Percentiles rank a stretch among this genome's conserved stretches.
phyloP scores from a whole-genome alignment of 1,140 invertebrate species.

The Acromyrmex echinatior region DNA sequence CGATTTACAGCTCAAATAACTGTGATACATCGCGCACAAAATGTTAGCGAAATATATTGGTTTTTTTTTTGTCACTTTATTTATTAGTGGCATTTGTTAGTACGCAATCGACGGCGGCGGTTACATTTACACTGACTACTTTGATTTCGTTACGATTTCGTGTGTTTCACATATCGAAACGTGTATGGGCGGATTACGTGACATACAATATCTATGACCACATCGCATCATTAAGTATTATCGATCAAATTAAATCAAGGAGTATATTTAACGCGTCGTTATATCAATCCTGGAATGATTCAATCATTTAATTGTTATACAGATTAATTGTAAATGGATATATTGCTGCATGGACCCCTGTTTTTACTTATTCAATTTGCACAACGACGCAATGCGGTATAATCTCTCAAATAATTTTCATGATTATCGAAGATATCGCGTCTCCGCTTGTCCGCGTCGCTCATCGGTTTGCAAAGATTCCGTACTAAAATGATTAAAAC shows the following conservation, averaged over 20 bases:
- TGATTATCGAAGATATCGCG: neutral
- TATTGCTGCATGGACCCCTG: neutral
- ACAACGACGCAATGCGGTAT: neutral
- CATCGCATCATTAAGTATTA: conserved; percentile 13
- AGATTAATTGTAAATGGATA: too few relatives aligned
- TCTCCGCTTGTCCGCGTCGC: neutral
- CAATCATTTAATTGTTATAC: conserved; percentile 5
- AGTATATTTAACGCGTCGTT: conserved; percentile 24
- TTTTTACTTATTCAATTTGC: conserved; percentile 31
- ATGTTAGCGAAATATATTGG: conserved; percentile 12
- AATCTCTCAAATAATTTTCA: conserved; percentile 5
- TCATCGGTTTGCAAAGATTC: conserved; percentile 6
- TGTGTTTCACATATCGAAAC: neutral
- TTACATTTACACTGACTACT: conserved; percentile 25
- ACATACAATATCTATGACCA: conserved; percentile 21
- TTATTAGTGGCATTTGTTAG: conserved; percentile 44
- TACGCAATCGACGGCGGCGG: neutral
- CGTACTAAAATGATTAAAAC: neutral
- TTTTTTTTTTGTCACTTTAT: conserved; percentile 32
- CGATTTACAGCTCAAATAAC: conserved; percentile 50
- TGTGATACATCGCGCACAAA: conserved; percentile 32
- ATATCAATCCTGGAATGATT: neutral
- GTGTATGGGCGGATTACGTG: conserved; percentile 1
- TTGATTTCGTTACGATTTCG: conserved; percentile 37
- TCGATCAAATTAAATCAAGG: conserved; percentile 29